Evolutionary conservation across 2,888 invertebrate species (phyloP).

Genomic region (Spialia ferax): DNA sequence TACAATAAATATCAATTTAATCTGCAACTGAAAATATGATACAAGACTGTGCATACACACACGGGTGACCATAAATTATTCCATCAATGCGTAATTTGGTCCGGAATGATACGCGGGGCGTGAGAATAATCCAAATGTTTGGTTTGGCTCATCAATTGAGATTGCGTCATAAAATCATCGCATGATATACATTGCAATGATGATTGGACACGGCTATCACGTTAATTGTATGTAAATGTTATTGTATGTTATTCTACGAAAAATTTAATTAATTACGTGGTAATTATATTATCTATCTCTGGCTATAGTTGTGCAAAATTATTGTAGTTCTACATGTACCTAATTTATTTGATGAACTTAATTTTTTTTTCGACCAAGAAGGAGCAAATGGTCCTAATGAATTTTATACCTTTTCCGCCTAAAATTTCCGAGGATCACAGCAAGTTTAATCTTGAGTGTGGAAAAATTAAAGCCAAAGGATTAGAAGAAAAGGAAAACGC

Average conservation of each 20-base stretch:
- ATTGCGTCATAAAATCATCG: conserved; percentile 13
- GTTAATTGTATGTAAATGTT: neutral
- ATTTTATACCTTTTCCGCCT: neutral
- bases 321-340: no score
- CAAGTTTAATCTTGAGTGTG: neutral
- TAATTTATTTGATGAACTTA: no score
- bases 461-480: conserved; percentile 9
- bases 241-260: neutral
- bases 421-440: neutral
- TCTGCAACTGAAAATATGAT: neutral
- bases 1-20: no score
- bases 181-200: neutral
- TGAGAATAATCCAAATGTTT: conserved; percentile 16
- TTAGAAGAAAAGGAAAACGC: no score
- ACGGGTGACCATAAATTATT: neutral
- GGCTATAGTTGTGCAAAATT: no score
- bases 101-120: neutral
- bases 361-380: no score
- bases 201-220: neutral
- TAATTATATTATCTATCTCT: no score
- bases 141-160: conserved; percentile 19
- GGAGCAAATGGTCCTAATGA: no score
- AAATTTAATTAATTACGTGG: no score
- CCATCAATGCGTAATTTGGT: neutral
- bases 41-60: neutral